These are phyloP conservation scores for Drosophila insularis DNA, from an alignment of 1,140 invertebrate species.

Conservation along the genomic window DNA sequence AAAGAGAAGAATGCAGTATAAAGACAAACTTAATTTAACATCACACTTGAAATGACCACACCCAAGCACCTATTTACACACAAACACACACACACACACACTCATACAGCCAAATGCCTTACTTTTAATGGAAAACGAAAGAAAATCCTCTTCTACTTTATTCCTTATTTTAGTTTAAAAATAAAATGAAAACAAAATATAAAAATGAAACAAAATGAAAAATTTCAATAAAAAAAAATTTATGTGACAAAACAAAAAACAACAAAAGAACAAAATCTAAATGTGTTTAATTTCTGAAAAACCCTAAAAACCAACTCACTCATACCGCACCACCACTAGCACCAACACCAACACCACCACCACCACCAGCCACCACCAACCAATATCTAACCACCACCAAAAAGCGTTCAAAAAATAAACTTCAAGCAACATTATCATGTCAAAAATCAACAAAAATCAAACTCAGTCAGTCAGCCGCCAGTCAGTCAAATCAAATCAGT, in stretches of 20 bases:
- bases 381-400: slow-evolving; percentile 47
- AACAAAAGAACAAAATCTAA: slow-evolving; percentile 37
- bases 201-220: slow-evolving; percentile 47
- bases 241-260: slow-evolving; percentile 34
- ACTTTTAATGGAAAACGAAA: slow-evolving; percentile 45
- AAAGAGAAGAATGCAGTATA: slow-evolving; percentile 42
- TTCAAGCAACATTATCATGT: slow-evolving; percentile 75
- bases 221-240: slow-evolving; percentile 47
- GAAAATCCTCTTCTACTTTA: slow-evolving; percentile 57
- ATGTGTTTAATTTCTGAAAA: slow-evolving; percentile 51
- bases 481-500: slow-evolving; percentile 29
- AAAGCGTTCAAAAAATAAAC: slow-evolving; percentile 27
- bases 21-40: slow-evolving; percentile 43
- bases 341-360: background rate
- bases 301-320: background rate
- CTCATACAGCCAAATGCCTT: slow-evolving; percentile 53
- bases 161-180: slow-evolving; percentile 57
- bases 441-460: slow-evolving; percentile 63
- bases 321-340: slow-evolving; percentile 24
- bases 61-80: slow-evolving; percentile 32
- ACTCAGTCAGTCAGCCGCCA: slow-evolving; percentile 47
- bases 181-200: slow-evolving; percentile 20
- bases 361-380: slow-evolving; percentile 31
- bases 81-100: slow-evolving; percentile 31
- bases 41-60: slow-evolving; percentile 38